Evolutionary conservation across 2,113 vertebrate genomes (phyloP).

Genomic region (Misgurnus mizolepis): DNA sequence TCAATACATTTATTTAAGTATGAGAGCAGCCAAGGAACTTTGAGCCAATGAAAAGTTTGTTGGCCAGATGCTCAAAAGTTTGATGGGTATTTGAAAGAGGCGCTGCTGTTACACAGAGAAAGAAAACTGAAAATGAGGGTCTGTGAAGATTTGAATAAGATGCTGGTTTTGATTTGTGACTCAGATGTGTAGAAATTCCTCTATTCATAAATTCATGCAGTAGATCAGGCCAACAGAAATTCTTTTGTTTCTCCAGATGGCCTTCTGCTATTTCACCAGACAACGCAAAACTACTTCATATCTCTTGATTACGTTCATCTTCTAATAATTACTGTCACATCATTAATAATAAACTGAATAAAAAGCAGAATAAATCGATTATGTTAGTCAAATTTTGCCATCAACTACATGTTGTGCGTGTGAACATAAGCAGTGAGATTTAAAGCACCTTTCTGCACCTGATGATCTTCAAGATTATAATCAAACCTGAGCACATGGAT

Average conservation of each 20-base stretch:
- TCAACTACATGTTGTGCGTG: background rate
- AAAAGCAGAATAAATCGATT: too few species aligned
- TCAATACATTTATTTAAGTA: too few species aligned
- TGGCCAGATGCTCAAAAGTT: too few species aligned
- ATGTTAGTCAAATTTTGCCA: background rate
- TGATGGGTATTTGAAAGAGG: too few species aligned
- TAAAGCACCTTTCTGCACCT: background rate
- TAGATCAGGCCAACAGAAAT: background rate
- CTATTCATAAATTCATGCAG: background rate
- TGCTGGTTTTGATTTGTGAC: too few species aligned
- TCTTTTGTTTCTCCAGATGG: background rate
- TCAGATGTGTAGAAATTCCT: background rate
- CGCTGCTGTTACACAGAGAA: too few species aligned
- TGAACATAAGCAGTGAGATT: background rate
- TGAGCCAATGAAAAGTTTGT: too few species aligned
- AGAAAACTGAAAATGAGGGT: too few species aligned
- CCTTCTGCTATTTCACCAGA: background rate
- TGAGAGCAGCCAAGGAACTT: too few species aligned
- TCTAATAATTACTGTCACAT: background rate
- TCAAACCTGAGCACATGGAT: background rate
- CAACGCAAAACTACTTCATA: too few species aligned
- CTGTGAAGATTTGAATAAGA: too few species aligned
- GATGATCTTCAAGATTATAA: constrained; percentile 3
- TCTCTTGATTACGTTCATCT: too few species aligned
- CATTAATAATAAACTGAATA: background rate